phyloP scores from a whole-genome alignment of 1,140 invertebrate genomes.

The Drosophila equinoxialis region DNA sequence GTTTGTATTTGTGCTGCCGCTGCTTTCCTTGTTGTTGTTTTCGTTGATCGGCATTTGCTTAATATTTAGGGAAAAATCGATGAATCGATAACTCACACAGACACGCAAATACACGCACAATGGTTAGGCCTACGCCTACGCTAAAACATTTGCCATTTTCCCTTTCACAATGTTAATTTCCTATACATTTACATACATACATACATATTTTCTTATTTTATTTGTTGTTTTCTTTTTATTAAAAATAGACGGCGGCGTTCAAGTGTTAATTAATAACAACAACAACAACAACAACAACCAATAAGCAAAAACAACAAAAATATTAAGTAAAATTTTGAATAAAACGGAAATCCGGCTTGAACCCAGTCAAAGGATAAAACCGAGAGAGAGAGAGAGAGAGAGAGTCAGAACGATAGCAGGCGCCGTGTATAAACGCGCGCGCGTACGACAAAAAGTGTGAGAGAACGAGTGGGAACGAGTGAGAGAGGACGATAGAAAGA shows the following conservation, averaged over 20 bases:
- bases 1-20: slow-evolving; percentile 1
- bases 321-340: not conserved
- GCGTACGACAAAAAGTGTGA: slow-evolving; percentile 41
- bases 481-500: slow-evolving; percentile 22
- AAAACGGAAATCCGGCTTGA: slow-evolving; percentile 36
- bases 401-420: slow-evolving; percentile 26
- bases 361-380: slow-evolving; percentile 26
- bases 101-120: slow-evolving; percentile 11
- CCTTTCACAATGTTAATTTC: slow-evolving; percentile 59
- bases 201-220: not conserved
- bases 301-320: slow-evolving; percentile 14
- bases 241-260: slow-evolving; percentile 34
- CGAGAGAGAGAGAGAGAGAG: slow-evolving; percentile 25
- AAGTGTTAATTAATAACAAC: slow-evolving; percentile 10
- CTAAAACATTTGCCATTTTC: slow-evolving; percentile 44
- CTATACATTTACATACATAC: not conserved
- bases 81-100: slow-evolving; percentile 54
- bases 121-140: slow-evolving; percentile 8
- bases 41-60: not conserved
- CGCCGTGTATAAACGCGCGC: slow-evolving; percentile 68
- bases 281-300: slow-evolving; percentile 26
- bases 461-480: slow-evolving; percentile 15
- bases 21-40: not conserved
- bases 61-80: slow-evolving; percentile 57
- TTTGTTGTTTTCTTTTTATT: not conserved